Evolutionary conservation across 2,113 vertebrate genomes (phyloP).

Genomic region (Paramisgurnus dabryanus): DNA sequence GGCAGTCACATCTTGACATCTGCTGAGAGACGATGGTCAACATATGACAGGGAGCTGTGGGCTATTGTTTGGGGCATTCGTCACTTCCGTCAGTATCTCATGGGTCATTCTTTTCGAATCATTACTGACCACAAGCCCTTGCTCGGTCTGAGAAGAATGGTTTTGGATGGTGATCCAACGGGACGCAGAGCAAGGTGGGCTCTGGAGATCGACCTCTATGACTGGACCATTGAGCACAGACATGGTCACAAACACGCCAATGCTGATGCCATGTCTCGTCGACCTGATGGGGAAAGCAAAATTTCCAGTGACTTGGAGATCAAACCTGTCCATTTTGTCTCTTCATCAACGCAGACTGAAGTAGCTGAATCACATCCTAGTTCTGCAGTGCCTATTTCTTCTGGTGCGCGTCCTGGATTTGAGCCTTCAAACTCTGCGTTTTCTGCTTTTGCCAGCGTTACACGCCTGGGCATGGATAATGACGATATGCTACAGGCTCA

Average conservation of each 20-base stretch:
- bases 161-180: too few relatives aligned
- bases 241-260: neutral
- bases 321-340: neutral
- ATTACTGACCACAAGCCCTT: too few relatives aligned
- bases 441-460: neutral
- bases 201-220: too few relatives aligned
- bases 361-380: neutral
- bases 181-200: too few relatives aligned
- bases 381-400: neutral
- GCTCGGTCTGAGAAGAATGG: too few relatives aligned
- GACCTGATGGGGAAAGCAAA: neutral
- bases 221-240: too few relatives aligned
- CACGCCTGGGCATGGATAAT: neutral
- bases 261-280: conserved; percentile 26
- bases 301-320: neutral
- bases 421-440: neutral
- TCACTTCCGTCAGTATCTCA: conserved; percentile 25
- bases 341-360: neutral
- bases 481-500: neutral
- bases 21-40: conserved; percentile 35
- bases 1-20: conserved; percentile 34
- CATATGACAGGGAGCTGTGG: conserved; percentile 39
- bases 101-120: too few relatives aligned
- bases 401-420: neutral
- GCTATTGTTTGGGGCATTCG: conserved; percentile 33